Base-by-base conservation (phyloP, 2,888 invertebrate species). In the Protonemura montana region DNA sequence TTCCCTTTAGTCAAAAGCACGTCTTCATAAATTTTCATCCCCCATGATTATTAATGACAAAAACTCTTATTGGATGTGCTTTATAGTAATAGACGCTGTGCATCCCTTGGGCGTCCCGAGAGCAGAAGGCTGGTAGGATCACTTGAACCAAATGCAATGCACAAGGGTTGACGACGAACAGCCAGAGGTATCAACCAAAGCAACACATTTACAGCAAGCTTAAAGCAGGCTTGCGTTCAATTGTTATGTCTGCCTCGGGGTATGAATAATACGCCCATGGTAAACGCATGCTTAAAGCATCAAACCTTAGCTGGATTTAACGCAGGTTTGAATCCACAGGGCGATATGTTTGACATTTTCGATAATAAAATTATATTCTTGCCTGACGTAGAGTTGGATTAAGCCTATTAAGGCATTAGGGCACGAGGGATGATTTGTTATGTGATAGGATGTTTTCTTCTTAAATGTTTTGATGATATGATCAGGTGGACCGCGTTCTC, bases 151-250 rank as follows among this genome's bases (percentile, higher is more conserved):
- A 21, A 16, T 21, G 59, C 16, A 13, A 59, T 13, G 21, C 21
- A 59, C 21, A 59, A 59, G 59, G 59, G 59, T 59, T 59, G 59
- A 21, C 21, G 59, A 41, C 6, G 41, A 41, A 41, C 13, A 59
- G 16, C 59, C 59, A 10, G 59, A 59, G 59, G 59, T 59, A 59
- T 13, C 16, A 59, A 59, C 16, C 59, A 59, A 59, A 59, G 59
- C 59, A 59, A 59, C 59, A 59, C 59, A 59, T 59, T 59, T 59
- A 59, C 59, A 59, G 59, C 59, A 59, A 59, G 59, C 59, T 59
- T 59, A 59, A 59, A 3, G 59, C 59, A 21, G 59, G 59, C 59
- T 59, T 59, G 59, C 59, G 59, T 21, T 59, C 59, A 59, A 59
- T 59, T 59, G 59, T 59, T 13, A 21, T 59, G 59, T 59, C 59